These are phyloP conservation scores for Nerophis lumbriciformis DNA, from an alignment of 2,113 vertebrate genomes.

Conservation along the genomic window DNA sequence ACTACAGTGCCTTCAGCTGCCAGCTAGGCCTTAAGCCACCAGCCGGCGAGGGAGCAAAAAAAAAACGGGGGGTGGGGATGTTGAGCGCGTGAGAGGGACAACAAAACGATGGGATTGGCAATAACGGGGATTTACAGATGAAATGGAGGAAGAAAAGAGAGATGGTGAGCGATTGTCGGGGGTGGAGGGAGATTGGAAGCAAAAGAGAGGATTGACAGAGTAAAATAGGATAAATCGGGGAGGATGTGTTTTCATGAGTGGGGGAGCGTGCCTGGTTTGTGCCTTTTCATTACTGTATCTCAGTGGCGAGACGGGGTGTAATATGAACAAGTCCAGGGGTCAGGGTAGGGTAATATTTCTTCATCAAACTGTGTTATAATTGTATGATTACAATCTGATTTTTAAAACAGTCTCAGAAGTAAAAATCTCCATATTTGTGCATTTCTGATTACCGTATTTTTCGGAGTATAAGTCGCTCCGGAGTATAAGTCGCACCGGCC, in stretches of 20 bases:
- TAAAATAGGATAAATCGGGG: conserved; percentile 37
- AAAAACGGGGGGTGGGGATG: conserved; percentile 22
- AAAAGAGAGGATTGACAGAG: conserved; percentile 33
- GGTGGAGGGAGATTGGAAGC: conserved; percentile 26
- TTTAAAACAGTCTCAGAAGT: too few relatives aligned
- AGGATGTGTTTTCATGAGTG: conserved; percentile 33
- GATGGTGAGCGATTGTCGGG: conserved; percentile 8
- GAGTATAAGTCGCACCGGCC: too few relatives aligned
- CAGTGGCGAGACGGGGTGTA: conserved; percentile 20
- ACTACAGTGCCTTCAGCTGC: conserved; percentile 36
- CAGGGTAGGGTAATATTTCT: too few relatives aligned
- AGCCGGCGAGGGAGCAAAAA: conserved; percentile 22
- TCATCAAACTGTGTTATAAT: too few relatives aligned
- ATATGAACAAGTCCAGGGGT: not conserved
- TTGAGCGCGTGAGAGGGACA: conserved; percentile 18
- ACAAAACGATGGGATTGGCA: conserved; percentile 31
- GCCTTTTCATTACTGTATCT: conserved; percentile 35
- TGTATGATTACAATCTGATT: too few relatives aligned
- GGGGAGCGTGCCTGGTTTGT: conserved; percentile 7
- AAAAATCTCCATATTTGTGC: too few relatives aligned
- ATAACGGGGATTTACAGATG: conserved; percentile 46
- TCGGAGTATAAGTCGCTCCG: too few relatives aligned
- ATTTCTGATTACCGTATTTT: too few relatives aligned
- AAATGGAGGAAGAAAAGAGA: conserved; percentile 36
- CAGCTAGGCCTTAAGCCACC: conserved; percentile 48